Base-by-base conservation (phyloP, 1,140 invertebrate species). In the Bombus polaris region DNA sequence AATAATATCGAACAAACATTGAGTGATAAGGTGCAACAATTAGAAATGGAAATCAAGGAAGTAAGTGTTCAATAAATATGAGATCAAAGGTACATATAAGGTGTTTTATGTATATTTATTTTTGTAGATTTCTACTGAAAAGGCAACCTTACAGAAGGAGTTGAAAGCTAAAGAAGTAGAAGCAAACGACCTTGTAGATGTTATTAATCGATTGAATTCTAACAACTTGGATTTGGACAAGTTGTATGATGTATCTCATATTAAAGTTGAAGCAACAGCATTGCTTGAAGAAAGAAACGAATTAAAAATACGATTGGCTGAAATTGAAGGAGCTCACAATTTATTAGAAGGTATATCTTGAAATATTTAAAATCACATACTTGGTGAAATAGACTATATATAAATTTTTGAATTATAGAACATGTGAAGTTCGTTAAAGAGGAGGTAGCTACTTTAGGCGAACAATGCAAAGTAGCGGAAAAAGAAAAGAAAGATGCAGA, bases 401-500 rank as follows among this genome's bases (percentile, higher is more conserved):
- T 10, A 25, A 70, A 47, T 74, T 86, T 87, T 84, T 76, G 44
- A 81, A 85, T 88, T 89, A 8, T 44, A 96, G 96, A 94, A 87
- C 95, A 95, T 81, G 88, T 95, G 70, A 94, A 94, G 83, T 89
- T 92, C 13, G 91, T 96, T 44, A 94, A 93, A 35, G 94, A 96
- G 83, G 96, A 96, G 89, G 89, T 97, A 32, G 90, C 94, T 75
- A 94, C 95, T 57, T 93, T 97, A 8, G 96, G 95, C 66, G 96
- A 97, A 85, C 96, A 97, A 87, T 97, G 97, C 83, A 96, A 97
- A 92, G 96, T 96, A 80, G 96, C 97, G 3, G 97, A 97, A 89
- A 97, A 97, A 88, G 97, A 98, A 86, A 97, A 97, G 87, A 95
- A 97, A 32, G 98, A 98, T 93, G 97, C 97, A 2, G 96, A 97